Evolutionary conservation across 2,888 invertebrate species (phyloP).

Genomic region (Sipha maydis): DNA sequence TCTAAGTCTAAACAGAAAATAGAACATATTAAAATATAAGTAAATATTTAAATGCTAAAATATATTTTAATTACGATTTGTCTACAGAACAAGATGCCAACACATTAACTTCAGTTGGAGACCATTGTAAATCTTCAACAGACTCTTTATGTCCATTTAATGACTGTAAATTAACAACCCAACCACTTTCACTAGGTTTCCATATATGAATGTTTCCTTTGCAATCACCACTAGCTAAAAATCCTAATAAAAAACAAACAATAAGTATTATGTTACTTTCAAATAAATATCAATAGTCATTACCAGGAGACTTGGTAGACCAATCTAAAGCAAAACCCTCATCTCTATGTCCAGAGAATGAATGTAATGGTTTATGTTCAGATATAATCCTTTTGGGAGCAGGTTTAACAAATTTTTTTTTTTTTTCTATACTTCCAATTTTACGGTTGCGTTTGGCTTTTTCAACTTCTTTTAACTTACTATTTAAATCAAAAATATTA

Average conservation of each 20-base stretch:
- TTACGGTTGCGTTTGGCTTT: conserved; percentile 69
- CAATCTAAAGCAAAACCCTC: conserved; percentile 98
- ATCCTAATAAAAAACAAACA: conserved; percentile 69
- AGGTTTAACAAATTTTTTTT: conserved; percentile 57
- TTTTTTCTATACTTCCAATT: conserved; percentile 63
- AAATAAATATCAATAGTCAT: not conserved
- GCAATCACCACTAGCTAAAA: conserved; percentile 93
- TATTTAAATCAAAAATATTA: conserved; percentile 88
- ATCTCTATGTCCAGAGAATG: conserved; percentile 89
- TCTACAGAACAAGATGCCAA: conserved; percentile 90
- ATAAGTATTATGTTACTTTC: not conserved
- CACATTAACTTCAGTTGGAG: conserved; percentile 90
- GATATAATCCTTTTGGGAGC: conserved; percentile 44
- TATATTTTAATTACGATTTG: conserved; percentile 71
- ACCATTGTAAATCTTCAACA: conserved; percentile 99
- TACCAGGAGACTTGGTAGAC: conserved; percentile 83
- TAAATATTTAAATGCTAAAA: not conserved
- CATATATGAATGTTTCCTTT: conserved; percentile 93
- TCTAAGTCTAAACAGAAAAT: conserved; percentile 74
- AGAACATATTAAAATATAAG: not conserved
- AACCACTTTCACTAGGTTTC: conserved; percentile 81
- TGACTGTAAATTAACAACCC: conserved; percentile 92
- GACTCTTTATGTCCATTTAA: conserved; percentile 88
- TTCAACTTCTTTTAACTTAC: conserved; percentile 83
- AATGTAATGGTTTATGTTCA: conserved; percentile 75